Percentiles rank a stretch among this genome's conserved stretches.
Evolutionary conservation across 2,888 invertebrate genomes (phyloP).

Genomic region (Anagyrus pseudococci): DNA sequence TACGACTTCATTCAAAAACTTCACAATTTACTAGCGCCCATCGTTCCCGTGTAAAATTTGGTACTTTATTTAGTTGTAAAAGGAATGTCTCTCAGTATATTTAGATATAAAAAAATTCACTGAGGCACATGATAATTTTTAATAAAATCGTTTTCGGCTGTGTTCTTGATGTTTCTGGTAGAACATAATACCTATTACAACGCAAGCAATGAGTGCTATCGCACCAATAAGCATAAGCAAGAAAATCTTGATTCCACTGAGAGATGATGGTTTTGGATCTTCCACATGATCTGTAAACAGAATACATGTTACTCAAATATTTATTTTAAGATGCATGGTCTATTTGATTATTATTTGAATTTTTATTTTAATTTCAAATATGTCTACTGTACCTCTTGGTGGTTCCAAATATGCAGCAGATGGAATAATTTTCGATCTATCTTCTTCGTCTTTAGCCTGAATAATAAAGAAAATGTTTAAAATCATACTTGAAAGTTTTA

Average conservation of each 20-base stretch:
- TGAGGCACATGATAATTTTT: conserved; percentile 23
- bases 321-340: no score
- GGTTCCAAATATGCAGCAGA: conserved; percentile 89
- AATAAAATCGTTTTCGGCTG: conserved; percentile 75
- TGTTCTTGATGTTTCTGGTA: conserved; percentile 93
- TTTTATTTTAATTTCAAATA: conserved; percentile 3
- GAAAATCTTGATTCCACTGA: conserved; percentile 92
- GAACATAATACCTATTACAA: conserved; percentile 89
- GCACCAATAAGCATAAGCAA: conserved; percentile 85
- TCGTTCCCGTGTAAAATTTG: conserved; percentile 12
- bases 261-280: conserved; percentile 82
- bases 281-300: conserved; percentile 76
- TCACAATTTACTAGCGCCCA: conserved; percentile 16
- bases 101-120: conserved; percentile 12
- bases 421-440: conserved; percentile 84
- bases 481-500: not conserved
- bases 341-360: no score
- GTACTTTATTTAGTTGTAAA: conserved; percentile 16
- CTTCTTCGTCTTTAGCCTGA: conserved; percentile 71
- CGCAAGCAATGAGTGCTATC: conserved; percentile 80
- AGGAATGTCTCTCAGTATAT: conserved; percentile 24
- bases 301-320: conserved; percentile 6
- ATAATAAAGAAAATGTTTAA: conserved; percentile 40
- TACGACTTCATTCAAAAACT: conserved; percentile 23
- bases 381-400: conserved; percentile 71